Conservation (phyloP, 2,797 vertebrate genomes). For the Helostoma temminkii region DNA sequence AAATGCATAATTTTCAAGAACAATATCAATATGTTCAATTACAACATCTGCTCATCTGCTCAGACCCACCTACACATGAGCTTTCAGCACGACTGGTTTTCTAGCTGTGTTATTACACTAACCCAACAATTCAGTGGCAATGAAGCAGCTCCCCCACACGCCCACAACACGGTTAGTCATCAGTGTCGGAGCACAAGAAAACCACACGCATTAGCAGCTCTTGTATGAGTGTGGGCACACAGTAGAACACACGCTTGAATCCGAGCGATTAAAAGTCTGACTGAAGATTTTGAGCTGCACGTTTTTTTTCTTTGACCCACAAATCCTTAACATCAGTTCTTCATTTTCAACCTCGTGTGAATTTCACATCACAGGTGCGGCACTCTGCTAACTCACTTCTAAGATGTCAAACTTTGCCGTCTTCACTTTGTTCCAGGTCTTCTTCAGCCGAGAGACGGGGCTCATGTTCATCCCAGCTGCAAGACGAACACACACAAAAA, state of each 20-base stretch:
- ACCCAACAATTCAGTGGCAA: background rate
- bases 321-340: background rate
- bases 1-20: no score
- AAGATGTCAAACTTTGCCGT: constrained; percentile 95
- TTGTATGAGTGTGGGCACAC: background rate
- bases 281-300: background rate
- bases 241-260: background rate
- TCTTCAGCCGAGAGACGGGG: constrained; percentile 94
- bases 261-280: background rate
- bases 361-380: background rate
- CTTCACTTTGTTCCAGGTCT: constrained; percentile 97
- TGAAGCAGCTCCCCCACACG: constrained; percentile 13
- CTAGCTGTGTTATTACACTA: background rate
- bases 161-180: constrained; percentile 18
- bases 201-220: background rate
- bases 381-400: constrained; percentile 83
- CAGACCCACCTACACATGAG: background rate
- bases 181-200: background rate
- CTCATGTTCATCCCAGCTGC: constrained; percentile 98
- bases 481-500: background rate
- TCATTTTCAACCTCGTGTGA: background rate
- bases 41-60: constrained; percentile 11
- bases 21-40: no score
- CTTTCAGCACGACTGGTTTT: constrained; percentile 13
- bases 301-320: background rate